Base-by-base conservation (phyloP, 2,888 invertebrate genomes). In the Cheilosia impressa region DNA sequence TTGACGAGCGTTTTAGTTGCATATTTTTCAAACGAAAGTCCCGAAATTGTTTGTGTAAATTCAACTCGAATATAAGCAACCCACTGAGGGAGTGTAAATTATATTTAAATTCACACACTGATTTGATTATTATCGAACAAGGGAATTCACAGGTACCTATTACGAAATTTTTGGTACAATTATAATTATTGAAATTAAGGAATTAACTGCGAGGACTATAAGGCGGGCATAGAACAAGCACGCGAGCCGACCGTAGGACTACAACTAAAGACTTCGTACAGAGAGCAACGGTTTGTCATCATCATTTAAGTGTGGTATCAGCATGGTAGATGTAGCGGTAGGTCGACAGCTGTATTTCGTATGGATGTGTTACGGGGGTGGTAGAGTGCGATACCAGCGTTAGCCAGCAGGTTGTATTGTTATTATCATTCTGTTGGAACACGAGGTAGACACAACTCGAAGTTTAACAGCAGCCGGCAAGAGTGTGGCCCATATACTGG, bases 261-360 rank as follows among this genome's bases (percentile, higher is more conserved):
- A 79, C 65, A 60, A 84, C 84, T 84, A 79, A 84, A 72, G 52
- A 38, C 68, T 27, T 69, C 45, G 34, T 38, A 79, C 58, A 57
- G 63, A 79, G 43, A 75, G 45, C 58, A 68, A 45, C 47, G 47
- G 47, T 19, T 47, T 45, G 62, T 55, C 66, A 71, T 22, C 53
- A 41, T 43, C 34, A 10, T 62, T 55, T 47, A 58, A 7, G 27
- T 10, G 27, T 55, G 55, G 31, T 24, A 52, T 19, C 19, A 22
- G 52, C 17, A 34, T 38, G 31, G 55, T 31, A 13, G 55, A 19
- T 52, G 13, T 27, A 45, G 45, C 58, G 38, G 27, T 47, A 45
- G 60, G 53, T 53, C 58, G 69, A 15, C 69, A 58, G 65, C 53
- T 45, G 68, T 58, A n/a, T 50, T 72, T 41, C 15, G 10, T 22